A percentile compares a stretch with the other conserved stretches of the same genome.
phyloP scores from a whole-genome alignment of 1,140 invertebrate genomes.

The Bombyx mori region DNA sequence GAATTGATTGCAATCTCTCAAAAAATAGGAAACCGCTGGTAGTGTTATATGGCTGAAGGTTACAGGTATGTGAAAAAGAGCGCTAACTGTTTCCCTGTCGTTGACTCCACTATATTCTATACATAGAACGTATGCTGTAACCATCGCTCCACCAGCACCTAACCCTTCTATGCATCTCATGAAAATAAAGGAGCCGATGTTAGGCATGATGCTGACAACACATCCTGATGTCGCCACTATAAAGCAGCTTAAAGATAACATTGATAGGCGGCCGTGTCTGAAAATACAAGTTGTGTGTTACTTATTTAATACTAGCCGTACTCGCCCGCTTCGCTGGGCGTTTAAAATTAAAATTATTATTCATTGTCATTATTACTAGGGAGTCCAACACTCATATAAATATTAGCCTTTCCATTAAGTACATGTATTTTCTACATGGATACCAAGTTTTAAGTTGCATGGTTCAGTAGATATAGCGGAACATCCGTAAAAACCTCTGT shows the following conservation, averaged over 20 bases:
- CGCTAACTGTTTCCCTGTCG: constrained; percentile 38
- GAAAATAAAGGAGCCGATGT: constrained; percentile 20
- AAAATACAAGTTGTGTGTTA: constrained; percentile 5
- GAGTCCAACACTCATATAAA: too few relatives aligned
- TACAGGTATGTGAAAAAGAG: constrained; percentile 37
- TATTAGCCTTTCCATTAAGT: too few relatives aligned
- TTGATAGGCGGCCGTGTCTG: constrained; percentile 37
- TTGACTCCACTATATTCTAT: constrained; percentile 35
- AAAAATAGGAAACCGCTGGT: constrained; percentile 41
- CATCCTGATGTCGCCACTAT: constrained; percentile 29
- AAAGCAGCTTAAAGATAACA: constrained; percentile 25
- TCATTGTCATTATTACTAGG: too few relatives aligned
- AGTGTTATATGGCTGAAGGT: constrained; percentile 41
- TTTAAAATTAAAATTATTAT: too few relatives aligned
- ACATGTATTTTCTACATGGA: too few relatives aligned
- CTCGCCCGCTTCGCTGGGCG: too few relatives aligned
- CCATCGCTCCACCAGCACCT: constrained; percentile 39
- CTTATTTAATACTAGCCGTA: too few relatives aligned
- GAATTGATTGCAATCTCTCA: constrained; percentile 38
- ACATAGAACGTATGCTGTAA: constrained; percentile 36
- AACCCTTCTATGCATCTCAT: constrained; percentile 42
- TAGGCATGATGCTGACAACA: constrained; percentile 33
- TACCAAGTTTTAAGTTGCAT: too few relatives aligned
- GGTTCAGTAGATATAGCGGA: too few relatives aligned
- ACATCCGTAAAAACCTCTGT: too few relatives aligned